Evolutionary conservation across 2,888 invertebrate species (phyloP), one percentile per base, ranked within the genome.

Genomic region (Neoaliturus tenellus): DNA sequence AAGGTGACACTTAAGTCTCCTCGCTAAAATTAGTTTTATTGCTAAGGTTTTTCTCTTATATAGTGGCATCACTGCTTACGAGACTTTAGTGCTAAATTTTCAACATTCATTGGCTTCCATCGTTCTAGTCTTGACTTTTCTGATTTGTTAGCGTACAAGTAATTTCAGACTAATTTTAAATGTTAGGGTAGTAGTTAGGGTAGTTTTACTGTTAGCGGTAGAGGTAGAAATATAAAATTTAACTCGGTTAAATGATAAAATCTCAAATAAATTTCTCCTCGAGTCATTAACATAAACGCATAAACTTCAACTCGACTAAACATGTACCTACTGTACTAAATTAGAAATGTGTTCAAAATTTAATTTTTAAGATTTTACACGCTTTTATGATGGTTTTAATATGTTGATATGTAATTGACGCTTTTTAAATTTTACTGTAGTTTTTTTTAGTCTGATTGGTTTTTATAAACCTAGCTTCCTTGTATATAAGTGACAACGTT

Each of bases 391-490:
- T 78, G 55, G 51, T 78, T 78, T 78, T 78, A 41, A 35, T 25
- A 78, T 12, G 55, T 78, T 78, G 31, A 23, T 78, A 78, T 28
- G 51, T 78, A 17, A 78, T 51, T 78, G 78, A 78, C 3, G 33
- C 31, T 78, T 78, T 78, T 78, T 33, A 78, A 55, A 78, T 78
- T 78, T 78, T 78, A 78, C 78, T 78, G 78, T 78, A 78, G 78
- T 78, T 78, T 33, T 25, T 41, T 78, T 55, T 78, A 78, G 55
- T 55, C 20, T 23, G 1, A 55, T 51, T 55, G 31, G 31, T 78
- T 51, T n/a, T 78, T 48, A 5, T 25, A 75, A 3, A 48, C 6
- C n/a, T 55, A 35, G 28, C 14, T 55, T 55, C 55, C 8, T 48
- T 78, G 78, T 55, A 78, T 5, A 78, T 78, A 78, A 78, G n/a